phyloP scores from a whole-genome alignment of 2,888 invertebrate genomes.

The Leptothorax acervorum region DNA sequence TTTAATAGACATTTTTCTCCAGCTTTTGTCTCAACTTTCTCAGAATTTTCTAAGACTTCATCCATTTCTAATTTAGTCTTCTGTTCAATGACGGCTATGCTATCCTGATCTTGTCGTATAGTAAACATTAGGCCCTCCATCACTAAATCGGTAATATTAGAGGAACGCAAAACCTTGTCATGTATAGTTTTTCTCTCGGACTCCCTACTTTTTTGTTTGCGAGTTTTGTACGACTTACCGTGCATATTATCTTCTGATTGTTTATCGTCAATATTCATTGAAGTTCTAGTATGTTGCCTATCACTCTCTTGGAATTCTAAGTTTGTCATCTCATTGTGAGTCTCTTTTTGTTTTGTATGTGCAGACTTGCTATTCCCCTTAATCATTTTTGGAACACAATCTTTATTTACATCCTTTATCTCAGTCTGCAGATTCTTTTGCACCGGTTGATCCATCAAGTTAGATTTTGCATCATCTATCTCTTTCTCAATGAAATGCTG shows the following conservation, averaged over 20 bases:
- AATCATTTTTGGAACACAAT: background rate
- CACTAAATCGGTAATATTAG: slow-evolving; percentile 83
- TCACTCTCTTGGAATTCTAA: background rate
- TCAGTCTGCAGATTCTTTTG: background rate
- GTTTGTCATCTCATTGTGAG: background rate
- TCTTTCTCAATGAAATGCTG: slow-evolving; percentile 82
- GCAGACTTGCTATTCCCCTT: background rate
- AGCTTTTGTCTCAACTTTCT: slow-evolving; percentile 81
- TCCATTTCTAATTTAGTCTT: slow-evolving; percentile 83
- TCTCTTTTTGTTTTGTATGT: background rate
- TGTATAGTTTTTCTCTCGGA: slow-evolving; percentile 32
- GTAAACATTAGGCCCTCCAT: slow-evolving; percentile 85
- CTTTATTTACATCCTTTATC: slow-evolving; percentile 6
- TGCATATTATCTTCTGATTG: background rate
- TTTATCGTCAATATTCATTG: background rate
- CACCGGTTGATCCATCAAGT: background rate
- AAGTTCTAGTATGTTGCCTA: background rate
- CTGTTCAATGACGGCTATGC: slow-evolving; percentile 82
- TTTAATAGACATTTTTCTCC: slow-evolving; percentile 82
- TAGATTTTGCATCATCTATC: slow-evolving; percentile 71
- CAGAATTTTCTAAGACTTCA: slow-evolving; percentile 84
- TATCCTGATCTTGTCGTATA: slow-evolving; percentile 81
- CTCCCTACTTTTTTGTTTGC: slow-evolving; percentile 42
- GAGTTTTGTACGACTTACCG: background rate
- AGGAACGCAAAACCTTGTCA: slow-evolving; percentile 74